Percentiles rank a stretch among this genome's conserved stretches.
Evolutionary conservation across 2,888 invertebrate species (phyloP).

Genomic region (Steinernema scapterisci): DNA sequence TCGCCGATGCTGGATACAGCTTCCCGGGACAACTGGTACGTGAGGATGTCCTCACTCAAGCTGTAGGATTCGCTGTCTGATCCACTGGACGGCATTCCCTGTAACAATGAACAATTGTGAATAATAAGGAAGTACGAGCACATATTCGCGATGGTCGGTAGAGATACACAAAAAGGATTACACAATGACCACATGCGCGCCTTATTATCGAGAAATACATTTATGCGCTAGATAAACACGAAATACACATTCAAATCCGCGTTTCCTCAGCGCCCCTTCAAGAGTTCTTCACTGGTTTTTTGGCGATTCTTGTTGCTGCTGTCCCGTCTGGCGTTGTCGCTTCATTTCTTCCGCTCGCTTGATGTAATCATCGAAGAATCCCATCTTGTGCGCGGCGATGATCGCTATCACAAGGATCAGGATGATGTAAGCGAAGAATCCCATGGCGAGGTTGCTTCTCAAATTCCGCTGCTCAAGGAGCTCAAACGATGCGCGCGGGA

Average conservation of each 20-base stretch:
- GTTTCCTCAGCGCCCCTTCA: no score
- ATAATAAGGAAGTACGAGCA: not conserved
- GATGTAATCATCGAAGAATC: conserved; percentile 2
- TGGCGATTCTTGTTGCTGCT: no score
- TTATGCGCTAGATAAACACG: no score
- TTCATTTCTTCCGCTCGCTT: not conserved
- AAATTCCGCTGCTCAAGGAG: no score
- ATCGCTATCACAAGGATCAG: not conserved
- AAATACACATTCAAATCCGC: no score
- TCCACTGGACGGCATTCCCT: no score
- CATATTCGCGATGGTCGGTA: not conserved
- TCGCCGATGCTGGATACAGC: not conserved
- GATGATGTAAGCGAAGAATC: not conserved
- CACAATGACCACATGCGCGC: no score
- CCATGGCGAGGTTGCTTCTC: not conserved
- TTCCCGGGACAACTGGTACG: not conserved
- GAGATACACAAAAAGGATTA: not conserved
- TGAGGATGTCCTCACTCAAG: conserved; percentile 7
- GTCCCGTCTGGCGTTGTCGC: not conserved
- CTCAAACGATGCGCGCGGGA: no score
- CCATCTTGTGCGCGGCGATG: not conserved
- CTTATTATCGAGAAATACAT: no score
- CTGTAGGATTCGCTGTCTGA: conserved; percentile 20
- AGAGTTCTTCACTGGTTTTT: no score
- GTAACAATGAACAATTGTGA: not conserved